phyloP scores from a whole-genome alignment of 2,888 invertebrate genomes.

The Drosophila austrosaltans region DNA sequence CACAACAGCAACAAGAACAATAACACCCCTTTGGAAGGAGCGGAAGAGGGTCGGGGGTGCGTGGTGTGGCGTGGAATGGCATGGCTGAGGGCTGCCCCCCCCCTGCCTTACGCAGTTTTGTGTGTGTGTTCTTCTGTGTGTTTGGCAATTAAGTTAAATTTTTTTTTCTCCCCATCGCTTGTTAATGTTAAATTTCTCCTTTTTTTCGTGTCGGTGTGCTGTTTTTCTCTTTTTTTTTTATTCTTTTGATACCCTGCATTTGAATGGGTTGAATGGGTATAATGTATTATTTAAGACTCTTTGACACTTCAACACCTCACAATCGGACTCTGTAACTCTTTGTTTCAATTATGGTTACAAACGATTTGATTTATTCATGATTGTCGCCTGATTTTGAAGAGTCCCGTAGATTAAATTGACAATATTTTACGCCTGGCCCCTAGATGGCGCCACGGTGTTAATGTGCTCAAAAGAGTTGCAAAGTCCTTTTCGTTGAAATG shows the following conservation, averaged over 20 bases:
- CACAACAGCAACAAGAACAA: conserved; percentile 51
- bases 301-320: too few species aligned
- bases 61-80: not conserved
- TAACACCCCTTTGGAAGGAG: conserved; percentile 58
- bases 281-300: not conserved
- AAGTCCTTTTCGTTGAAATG: too few species aligned
- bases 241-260: not conserved
- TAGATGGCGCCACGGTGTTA: too few species aligned
- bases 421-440: too few species aligned
- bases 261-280: not conserved
- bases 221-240: conserved; percentile 14
- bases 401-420: too few species aligned
- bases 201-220: conserved; percentile 12
- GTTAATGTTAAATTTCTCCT: conserved; percentile 57
- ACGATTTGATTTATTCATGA: too few species aligned
- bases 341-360: too few species aligned
- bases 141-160: conserved; percentile 75
- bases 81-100: conserved; percentile 26
- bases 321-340: too few species aligned
- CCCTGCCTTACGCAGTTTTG: conserved; percentile 52
- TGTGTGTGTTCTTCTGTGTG: conserved; percentile 53
- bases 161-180: conserved; percentile 63
- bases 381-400: too few species aligned
- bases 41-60: too few species aligned
- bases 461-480: too few species aligned